These are phyloP conservation scores for Amblyjoppa proteus DNA, from an alignment of 2,888 invertebrate genomes.

Conservation along the genomic window DNA sequence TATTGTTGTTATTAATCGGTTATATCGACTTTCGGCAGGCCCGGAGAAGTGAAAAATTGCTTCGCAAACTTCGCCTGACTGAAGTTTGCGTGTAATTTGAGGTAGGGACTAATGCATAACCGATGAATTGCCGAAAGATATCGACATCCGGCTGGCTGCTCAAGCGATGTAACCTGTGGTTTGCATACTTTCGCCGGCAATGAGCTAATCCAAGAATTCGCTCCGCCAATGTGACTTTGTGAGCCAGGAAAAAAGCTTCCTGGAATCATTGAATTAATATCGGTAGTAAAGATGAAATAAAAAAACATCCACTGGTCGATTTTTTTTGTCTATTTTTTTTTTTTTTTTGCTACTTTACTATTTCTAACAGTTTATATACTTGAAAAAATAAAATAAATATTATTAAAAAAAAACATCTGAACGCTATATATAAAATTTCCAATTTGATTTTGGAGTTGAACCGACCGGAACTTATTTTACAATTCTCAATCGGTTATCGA, in stretches of 20 bases:
- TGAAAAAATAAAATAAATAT: too few species aligned
- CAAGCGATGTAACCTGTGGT: constrained; percentile 3
- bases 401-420: neutral
- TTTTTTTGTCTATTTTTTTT: too few species aligned
- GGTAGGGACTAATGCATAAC: constrained; percentile 1
- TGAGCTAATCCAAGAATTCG: neutral
- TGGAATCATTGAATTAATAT: neutral
- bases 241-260: neutral
- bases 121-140: neutral
- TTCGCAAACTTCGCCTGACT: neutral
- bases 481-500: neutral
- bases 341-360: too few species aligned
- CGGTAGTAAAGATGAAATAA: too few species aligned
- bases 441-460: neutral
- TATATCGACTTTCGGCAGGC: neutral
- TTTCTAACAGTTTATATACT: too few species aligned
- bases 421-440: neutral
- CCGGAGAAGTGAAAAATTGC: neutral
- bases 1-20: neutral
- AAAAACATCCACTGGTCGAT: too few species aligned
- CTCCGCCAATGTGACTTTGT: neutral
- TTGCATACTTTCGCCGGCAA: constrained; percentile 2
- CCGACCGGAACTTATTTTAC: neutral
- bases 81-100: neutral
- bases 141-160: constrained; percentile 8